Percentiles rank a stretch among this genome's conserved stretches.
Conservation (phyloP, 2,113 vertebrate genomes). For the Cettia cetti region DNA sequence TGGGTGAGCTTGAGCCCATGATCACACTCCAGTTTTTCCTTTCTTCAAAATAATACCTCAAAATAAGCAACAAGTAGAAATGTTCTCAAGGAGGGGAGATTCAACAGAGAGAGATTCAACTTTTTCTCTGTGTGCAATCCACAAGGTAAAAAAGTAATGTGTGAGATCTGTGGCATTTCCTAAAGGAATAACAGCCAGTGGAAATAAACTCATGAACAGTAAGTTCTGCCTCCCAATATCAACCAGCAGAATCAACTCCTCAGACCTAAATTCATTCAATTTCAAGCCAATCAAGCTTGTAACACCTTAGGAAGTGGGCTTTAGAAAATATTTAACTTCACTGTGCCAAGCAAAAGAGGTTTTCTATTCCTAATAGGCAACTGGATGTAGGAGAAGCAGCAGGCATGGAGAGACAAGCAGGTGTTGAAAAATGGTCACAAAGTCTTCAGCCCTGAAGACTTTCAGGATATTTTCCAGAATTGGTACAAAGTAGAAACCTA, state of each 20-base stretch:
- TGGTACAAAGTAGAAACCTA: neutral
- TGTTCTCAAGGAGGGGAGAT: neutral
- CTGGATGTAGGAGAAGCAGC: neutral
- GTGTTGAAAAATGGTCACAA: neutral
- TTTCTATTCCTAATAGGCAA: neutral
- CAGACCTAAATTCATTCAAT: neutral
- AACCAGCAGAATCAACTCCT: neutral
- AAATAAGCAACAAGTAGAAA: neutral
- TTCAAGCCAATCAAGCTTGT: neutral
- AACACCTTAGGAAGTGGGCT: neutral
- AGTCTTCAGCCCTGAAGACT: neutral
- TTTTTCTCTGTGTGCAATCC: neutral
- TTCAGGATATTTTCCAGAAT: neutral
- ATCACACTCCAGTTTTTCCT: neutral
- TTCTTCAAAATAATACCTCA: neutral
- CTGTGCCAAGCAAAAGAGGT: neutral
- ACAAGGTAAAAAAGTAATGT: neutral
- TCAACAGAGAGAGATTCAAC: neutral
- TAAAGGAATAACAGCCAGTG: neutral
- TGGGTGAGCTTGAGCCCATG: rapidly evolving
- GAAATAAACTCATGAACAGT: neutral
- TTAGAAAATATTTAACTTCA: neutral
- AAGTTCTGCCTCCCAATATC: neutral
- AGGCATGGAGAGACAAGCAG: neutral
- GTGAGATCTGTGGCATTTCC: neutral